Percentiles rank a stretch among this genome's conserved stretches.
phyloP scores from a whole-genome alignment of 2,888 invertebrate species.

The Scaptomyza caliginosa region DNA sequence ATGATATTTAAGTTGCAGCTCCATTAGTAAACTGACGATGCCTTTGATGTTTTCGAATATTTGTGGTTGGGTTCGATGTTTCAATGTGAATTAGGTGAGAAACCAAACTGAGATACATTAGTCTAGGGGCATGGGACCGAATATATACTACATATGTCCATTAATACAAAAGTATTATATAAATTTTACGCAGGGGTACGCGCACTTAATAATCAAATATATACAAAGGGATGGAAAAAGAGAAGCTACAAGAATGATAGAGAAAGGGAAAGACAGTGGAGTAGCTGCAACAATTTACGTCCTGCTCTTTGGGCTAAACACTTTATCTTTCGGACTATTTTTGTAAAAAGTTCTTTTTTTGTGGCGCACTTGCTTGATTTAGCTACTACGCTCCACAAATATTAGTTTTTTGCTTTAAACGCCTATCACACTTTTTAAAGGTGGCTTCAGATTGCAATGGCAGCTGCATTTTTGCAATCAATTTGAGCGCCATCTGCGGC shows the following conservation, averaged over 20 bases:
- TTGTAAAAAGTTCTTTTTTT: slow-evolving; percentile 15
- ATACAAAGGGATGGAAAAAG: slow-evolving; percentile 23
- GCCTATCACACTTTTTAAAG: slow-evolving; percentile 9
- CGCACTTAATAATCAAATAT: slow-evolving; percentile 30
- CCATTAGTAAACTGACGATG: slow-evolving; percentile 21
- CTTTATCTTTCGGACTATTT: slow-evolving; percentile 8
- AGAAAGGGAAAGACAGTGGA: slow-evolving; percentile 1
- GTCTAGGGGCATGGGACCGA: background rate
- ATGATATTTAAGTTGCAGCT: slow-evolving; percentile 22
- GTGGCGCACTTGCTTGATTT: slow-evolving; percentile 1
- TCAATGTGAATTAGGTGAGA: background rate
- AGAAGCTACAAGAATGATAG: background rate
- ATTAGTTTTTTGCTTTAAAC: slow-evolving; percentile 6
- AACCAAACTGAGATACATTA: slow-evolving; percentile 32
- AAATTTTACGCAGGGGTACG: slow-evolving; percentile 39
- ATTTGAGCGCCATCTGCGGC: slow-evolving; percentile 88
- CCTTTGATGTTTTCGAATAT: background rate
- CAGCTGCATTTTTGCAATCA: slow-evolving; percentile 92
- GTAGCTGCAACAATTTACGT: slow-evolving; percentile 16
- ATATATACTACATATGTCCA: background rate
- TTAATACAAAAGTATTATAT: slow-evolving; percentile 10
- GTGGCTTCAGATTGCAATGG: slow-evolving; percentile 69
- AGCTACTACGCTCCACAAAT: slow-evolving; percentile 22
- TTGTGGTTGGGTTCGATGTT: background rate
- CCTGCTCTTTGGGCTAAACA: slow-evolving; percentile 24